Evolutionary conservation across 2,888 invertebrate genomes (phyloP), one percentile per base, ranked within the genome.

Genomic region (Volucella inflata): DNA sequence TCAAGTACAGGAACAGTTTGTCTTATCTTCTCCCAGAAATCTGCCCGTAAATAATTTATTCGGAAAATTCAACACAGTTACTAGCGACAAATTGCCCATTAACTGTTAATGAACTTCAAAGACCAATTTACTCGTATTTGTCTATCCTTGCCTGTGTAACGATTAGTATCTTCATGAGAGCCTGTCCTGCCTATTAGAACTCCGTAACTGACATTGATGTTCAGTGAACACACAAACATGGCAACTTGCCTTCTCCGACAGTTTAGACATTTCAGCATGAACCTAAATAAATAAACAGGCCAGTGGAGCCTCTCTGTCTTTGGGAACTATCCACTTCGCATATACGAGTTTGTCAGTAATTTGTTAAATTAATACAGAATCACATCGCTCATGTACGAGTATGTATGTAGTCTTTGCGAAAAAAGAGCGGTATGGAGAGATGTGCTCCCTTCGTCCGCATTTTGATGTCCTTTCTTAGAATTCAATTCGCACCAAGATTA

Each of bases 21-120:
- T 42, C 16, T 11, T 40, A 17, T 51, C 50, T 57, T 14, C 57
- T 40, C 10, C 2, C 11, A 48, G 6, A 38, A 50, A 65, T 65
- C 16, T 36, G 48, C 14, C 21, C 11, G 10, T 14, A 44, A 60
- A 53, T 74, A 55, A 64, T 64, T 65, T 65, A 64, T 74, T 46
- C 62, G 30, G 12, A 17, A 44, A 68, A 65, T 62, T 44, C 44
- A 53, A 65, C 42, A 44, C 65, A 75, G 67, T 75, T 75, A 57
- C 59, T 57, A 44, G 42, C 11, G 42, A 51, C 75, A 75, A 75
- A 75, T 75, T 75, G 75, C 75, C 75, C 57, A 81, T 81, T 70
- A 75, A 70, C 64, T 70, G 51, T 55, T 75, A 75, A 75, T 80
- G 68, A 62, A 75, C 57, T 75, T 81, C 50, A 46, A 57, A 64